Conservation (phyloP, 2,113 vertebrate species). For the Pagrus major region DNA sequence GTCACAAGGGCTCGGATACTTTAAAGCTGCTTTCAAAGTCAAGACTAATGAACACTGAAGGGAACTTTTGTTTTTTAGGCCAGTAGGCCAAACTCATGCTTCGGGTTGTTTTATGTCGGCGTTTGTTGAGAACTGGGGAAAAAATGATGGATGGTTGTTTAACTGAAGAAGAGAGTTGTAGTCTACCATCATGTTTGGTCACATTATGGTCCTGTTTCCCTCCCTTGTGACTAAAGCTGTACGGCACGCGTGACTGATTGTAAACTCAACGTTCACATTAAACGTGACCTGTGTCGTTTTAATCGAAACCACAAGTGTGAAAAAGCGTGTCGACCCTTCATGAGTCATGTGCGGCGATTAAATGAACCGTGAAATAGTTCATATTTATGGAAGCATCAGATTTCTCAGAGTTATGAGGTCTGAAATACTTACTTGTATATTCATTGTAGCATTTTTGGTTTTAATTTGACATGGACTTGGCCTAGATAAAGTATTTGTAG, state of each 20-base stretch:
- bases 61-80: neutral
- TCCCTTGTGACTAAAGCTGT: neutral
- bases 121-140: neutral
- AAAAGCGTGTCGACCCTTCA: neutral
- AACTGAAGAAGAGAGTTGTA: neutral
- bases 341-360: slow-evolving; percentile 40
- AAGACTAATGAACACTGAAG: neutral
- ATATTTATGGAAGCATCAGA: neutral
- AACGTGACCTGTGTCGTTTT: neutral
- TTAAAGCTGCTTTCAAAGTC: neutral
- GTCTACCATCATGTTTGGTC: neutral
- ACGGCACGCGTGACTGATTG: neutral
- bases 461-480: neutral
- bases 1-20: neutral
- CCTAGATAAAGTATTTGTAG: neutral
- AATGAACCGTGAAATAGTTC: neutral
- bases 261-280: neutral
- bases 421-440: neutral
- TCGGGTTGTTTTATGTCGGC: neutral
- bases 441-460: rapidly evolving
- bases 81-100: neutral
- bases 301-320: neutral
- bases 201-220: neutral
- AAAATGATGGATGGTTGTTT: neutral
- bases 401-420: slow-evolving; percentile 1